Evolutionary conservation across 2,888 invertebrate species (phyloP).

Genomic region (Dryobotodes eremita): DNA sequence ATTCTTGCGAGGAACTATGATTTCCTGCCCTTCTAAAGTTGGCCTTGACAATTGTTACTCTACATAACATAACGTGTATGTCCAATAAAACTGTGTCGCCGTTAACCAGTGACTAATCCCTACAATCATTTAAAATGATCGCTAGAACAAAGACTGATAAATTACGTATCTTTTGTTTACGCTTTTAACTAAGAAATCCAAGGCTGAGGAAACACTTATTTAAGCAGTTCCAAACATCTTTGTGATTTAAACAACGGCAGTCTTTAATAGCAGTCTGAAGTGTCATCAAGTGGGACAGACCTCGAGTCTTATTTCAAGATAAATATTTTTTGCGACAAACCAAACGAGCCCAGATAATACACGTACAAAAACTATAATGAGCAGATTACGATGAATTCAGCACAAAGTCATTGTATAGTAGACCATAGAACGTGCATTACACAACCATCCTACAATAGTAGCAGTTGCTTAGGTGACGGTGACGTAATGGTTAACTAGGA

Average conservation of each 20-base stretch:
- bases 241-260: neutral
- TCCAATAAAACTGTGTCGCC: conserved; percentile 23
- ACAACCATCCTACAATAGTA: conserved; percentile 45
- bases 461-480: conserved; percentile 52
- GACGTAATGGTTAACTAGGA: conserved; percentile 57
- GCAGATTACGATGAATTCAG: conserved; percentile 28
- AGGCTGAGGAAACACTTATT: conserved; percentile 16
- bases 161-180: conserved; percentile 37
- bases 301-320: neutral
- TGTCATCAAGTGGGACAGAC: conserved; percentile 8
- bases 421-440: conserved; percentile 39
- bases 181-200: conserved; percentile 21
- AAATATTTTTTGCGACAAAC: conserved; percentile 13
- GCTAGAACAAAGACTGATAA: conserved; percentile 58
- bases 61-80: conserved; percentile 3
- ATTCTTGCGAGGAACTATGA: conserved; percentile 7
- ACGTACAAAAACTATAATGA: conserved; percentile 36
- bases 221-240: neutral
- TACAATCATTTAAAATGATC: conserved; percentile 41
- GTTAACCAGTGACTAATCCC: conserved; percentile 48
- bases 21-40: conserved; percentile 15
- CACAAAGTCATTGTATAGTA: conserved; percentile 34
- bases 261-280: neutral
- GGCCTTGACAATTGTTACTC: conserved; percentile 24
- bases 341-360: conserved; percentile 22